Percentiles rank a stretch among this genome's conserved stretches.
These are phyloP conservation scores for Eretmocerus hayati DNA, from an alignment of 2,888 invertebrate genomes.

Conservation along the genomic window DNA sequence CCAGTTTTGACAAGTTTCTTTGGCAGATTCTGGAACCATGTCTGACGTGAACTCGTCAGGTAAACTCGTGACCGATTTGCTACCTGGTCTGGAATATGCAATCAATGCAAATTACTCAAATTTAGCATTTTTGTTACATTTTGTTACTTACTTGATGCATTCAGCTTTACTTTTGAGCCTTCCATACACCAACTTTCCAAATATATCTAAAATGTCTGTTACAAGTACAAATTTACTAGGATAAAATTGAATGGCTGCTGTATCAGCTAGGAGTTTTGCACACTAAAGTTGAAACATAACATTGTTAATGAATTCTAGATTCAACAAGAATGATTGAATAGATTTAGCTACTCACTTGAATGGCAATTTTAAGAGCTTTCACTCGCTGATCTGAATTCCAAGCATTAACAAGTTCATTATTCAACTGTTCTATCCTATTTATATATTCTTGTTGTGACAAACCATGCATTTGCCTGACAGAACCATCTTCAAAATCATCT, in stretches of 20 bases:
- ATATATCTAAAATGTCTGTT: slow-evolving; percentile 91
- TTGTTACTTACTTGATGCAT: slow-evolving; percentile 52
- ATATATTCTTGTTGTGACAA: slow-evolving; percentile 91
- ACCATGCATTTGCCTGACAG: slow-evolving; percentile 78
- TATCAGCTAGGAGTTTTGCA: slow-evolving; percentile 85
- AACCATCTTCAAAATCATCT: slow-evolving; percentile 89
- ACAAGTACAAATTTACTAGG: slow-evolving; percentile 96
- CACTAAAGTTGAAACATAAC: slow-evolving; percentile 55
- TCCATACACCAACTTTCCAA: slow-evolving; percentile 84
- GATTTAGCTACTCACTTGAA: slow-evolving; percentile 53
- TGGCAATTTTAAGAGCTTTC: slow-evolving; percentile 91
- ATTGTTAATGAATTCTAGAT: slow-evolving; percentile 6
- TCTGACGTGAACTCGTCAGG: slow-evolving; percentile 69
- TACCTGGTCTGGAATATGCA: slow-evolving; percentile 47
- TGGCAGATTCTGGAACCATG: slow-evolving; percentile 77
- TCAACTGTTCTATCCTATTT: slow-evolving; percentile 80
- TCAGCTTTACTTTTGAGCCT: slow-evolving; percentile 71
- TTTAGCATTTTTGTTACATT: too few relatives aligned
- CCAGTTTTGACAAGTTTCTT: slow-evolving; percentile 98
- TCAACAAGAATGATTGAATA: slow-evolving; percentile 3
- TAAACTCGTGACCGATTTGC: slow-evolving; percentile 48
- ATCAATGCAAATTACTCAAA: not conserved
- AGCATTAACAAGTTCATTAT: slow-evolving; percentile 80
- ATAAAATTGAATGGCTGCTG: slow-evolving; percentile 88
- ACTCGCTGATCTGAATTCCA: slow-evolving; percentile 94